Evolutionary conservation across 2,888 invertebrate genomes (phyloP).

Genomic region (Cactoblastis cactorum): DNA sequence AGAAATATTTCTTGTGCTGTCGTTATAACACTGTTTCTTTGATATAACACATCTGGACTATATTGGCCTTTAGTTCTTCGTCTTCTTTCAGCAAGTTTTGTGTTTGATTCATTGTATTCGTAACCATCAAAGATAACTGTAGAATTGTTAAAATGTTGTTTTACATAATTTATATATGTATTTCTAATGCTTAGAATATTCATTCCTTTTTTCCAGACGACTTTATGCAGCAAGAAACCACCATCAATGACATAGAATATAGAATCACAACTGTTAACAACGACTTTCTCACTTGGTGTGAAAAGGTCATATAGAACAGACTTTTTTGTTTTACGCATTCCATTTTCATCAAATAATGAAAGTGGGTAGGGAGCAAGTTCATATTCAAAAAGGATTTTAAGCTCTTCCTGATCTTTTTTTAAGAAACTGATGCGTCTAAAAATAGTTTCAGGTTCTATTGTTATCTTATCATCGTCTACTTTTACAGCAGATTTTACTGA

Average conservation of each 20-base stretch:
- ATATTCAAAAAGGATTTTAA: constrained; percentile 4
- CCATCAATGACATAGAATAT: constrained; percentile 3
- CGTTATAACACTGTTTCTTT: neutral
- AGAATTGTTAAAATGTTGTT: neutral
- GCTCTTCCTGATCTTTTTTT: constrained; percentile 6
- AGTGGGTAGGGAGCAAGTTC: constrained; percentile 13
- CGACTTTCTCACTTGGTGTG: neutral
- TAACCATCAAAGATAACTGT: neutral
- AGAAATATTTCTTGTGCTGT: neutral
- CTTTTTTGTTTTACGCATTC: constrained; percentile 15
- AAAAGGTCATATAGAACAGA: constrained; percentile 7
- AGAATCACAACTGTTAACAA: neutral
- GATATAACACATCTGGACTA: neutral
- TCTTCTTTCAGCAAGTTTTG: neutral
- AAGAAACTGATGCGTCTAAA: constrained; percentile 6
- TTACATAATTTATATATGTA: neutral
- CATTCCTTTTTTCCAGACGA: neutral
- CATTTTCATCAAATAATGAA: constrained; percentile 11
- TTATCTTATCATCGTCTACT: neutral
- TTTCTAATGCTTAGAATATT: neutral
- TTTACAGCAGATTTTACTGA: neutral
- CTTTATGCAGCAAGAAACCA: constrained; percentile 3
- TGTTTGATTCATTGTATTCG: neutral
- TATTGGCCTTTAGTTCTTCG: neutral
- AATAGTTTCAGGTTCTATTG: constrained; percentile 5